These are phyloP conservation scores for Eueides isabella DNA, from an alignment of 1,140 invertebrate genomes.

Conservation along the genomic window DNA sequence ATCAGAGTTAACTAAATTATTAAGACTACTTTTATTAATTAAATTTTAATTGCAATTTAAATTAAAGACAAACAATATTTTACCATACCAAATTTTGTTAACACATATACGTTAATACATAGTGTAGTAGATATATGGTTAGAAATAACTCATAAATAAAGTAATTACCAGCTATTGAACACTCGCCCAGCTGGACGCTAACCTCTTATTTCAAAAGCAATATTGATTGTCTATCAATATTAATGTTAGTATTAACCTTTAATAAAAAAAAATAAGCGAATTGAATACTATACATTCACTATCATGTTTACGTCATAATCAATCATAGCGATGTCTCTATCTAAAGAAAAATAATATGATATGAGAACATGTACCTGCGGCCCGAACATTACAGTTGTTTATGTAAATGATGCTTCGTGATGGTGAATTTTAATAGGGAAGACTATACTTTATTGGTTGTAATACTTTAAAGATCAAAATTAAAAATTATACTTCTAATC, in stretches of 20 bases:
- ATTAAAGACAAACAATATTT: background rate
- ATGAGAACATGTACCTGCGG: constrained; percentile 24
- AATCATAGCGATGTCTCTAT: constrained; percentile 38
- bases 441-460: background rate
- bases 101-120: background rate
- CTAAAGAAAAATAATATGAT: background rate
- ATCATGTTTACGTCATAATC: constrained; percentile 39
- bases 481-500: no score
- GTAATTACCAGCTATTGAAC: constrained; percentile 13
- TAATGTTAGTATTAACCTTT: constrained; percentile 53
- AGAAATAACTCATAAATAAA: background rate
- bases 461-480: no score
- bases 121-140: background rate
- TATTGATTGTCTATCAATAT: constrained; percentile 50
- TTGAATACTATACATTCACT: constrained; percentile 26
- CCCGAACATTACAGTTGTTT: constrained; percentile 13
- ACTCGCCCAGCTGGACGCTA: constrained; percentile 26
- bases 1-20: no score
- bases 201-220: constrained; percentile 34
- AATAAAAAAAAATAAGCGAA: constrained; percentile 43
- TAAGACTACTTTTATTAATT: no score
- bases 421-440: background rate
- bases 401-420: constrained; percentile 17
- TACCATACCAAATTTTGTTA: background rate
- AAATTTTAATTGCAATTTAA: background rate